phyloP scores from a whole-genome alignment of 2,888 invertebrate species.

The Megamerina dolium region DNA sequence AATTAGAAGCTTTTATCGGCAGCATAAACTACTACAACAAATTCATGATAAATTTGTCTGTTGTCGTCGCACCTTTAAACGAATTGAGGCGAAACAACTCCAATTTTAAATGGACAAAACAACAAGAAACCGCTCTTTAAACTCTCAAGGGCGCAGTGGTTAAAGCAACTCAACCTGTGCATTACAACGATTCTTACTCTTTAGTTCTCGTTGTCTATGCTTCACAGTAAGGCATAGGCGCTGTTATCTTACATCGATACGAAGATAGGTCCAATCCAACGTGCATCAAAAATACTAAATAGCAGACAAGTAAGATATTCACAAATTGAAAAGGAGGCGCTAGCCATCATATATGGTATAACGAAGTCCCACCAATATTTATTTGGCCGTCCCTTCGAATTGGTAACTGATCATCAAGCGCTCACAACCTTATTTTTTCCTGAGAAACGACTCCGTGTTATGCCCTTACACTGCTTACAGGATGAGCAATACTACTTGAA shows the following conservation, averaged over 20 bases:
- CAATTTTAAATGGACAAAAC: slow-evolving; percentile 7
- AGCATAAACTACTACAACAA: slow-evolving; percentile 22
- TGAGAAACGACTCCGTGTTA: slow-evolving; percentile 16
- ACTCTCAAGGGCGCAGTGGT: slow-evolving; percentile 9
- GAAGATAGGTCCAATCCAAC: slow-evolving; percentile 12
- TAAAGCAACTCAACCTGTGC: slow-evolving; percentile 10
- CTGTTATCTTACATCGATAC: slow-evolving; percentile 9
- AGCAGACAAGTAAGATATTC: slow-evolving; percentile 14
- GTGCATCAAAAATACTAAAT: slow-evolving; percentile 7
- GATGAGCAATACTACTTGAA: slow-evolving; percentile 18
- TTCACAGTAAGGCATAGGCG: too few relatives aligned
- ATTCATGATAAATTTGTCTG: slow-evolving; percentile 16
- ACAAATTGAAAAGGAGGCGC: slow-evolving; percentile 21
- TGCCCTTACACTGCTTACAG: slow-evolving; percentile 17
- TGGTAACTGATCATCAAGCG: slow-evolving; percentile 19
- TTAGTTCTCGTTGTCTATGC: slow-evolving; percentile 14
- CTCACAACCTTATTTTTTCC: slow-evolving; percentile 19
- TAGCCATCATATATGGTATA: slow-evolving; percentile 17
- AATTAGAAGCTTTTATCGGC: slow-evolving; percentile 16
- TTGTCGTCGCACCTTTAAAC: slow-evolving; percentile 11
- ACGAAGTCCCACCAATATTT: slow-evolving; percentile 23
- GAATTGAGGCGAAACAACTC: slow-evolving; percentile 2
- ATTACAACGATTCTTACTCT: slow-evolving; percentile 17
- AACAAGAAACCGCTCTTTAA: slow-evolving; percentile 7
- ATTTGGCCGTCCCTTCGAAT: slow-evolving; percentile 18